A percentile compares a stretch with the other conserved stretches of the same genome.
phyloP scores from a whole-genome alignment of 2,888 invertebrate species.

The Folsomia candida region DNA sequence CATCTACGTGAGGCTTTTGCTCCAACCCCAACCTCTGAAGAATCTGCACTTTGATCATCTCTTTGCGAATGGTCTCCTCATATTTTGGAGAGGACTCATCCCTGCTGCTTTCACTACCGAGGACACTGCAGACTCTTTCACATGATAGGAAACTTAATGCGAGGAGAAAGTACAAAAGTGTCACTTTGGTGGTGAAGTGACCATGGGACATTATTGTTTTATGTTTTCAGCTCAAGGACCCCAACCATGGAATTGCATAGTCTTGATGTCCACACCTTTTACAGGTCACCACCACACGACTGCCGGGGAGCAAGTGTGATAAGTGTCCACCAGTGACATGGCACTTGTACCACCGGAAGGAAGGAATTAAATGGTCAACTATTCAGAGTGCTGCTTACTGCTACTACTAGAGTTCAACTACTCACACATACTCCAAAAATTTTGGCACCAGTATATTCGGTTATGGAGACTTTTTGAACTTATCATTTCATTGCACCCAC shows the following conservation, averaged over 20 bases:
- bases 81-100: not conserved
- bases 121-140: not conserved
- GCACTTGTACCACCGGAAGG: too few species aligned
- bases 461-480: too few species aligned
- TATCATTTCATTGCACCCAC: too few species aligned
- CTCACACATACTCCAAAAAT: too few species aligned
- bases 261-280: too few species aligned
- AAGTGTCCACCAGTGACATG: not conserved
- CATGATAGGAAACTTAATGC: constrained; percentile 22
- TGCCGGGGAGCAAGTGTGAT: too few species aligned
- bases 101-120: not conserved
- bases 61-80: constrained; percentile 44
- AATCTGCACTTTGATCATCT: constrained; percentile 50
- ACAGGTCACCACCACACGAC: too few species aligned
- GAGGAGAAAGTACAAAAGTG: constrained; percentile 36
- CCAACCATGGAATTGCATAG: not conserved
- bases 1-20: constrained; percentile 48
- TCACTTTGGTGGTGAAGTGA: constrained; percentile 43
- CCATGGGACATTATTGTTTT: constrained; percentile 42
- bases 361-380: too few species aligned
- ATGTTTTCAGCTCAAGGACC: not conserved
- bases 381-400: too few species aligned
- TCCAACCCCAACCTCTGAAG: constrained; percentile 47
- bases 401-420: too few species aligned
- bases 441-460: too few species aligned